Evolutionary conservation across 1,140 invertebrate genomes (phyloP), one percentile per base, ranked within the genome.

Genomic region (Trichomalopsis sarcophagae): DNA sequence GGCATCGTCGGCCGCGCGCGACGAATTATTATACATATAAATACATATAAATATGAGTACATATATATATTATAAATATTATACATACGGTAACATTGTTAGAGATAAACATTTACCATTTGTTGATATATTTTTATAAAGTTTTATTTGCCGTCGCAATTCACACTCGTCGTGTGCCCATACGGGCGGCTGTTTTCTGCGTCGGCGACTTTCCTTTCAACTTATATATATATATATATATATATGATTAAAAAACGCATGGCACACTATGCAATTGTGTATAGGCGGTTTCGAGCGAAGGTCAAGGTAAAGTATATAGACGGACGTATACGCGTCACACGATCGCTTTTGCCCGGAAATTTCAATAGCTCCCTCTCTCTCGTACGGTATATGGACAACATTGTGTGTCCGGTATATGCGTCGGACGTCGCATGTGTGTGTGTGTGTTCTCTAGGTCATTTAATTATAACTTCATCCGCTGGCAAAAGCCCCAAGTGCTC

Each of bases 81-180:
- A 84, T 75, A 80, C 76, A 84, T 89, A 90, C 89, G 87, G 87
- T 88, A 87, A 89, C 87, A 91, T 88, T 91, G 91, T 90, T 92
- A 92, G 89, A 92, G 89, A 91, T 91, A 91, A 85, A 85, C 91
- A 91, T 91, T 92, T 91, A 91, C 90, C 90, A 92, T 92, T 92
- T 90, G 91, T 92, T 92, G 89, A 92, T 90, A 92, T 93, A 93
- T 92, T 92, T 92, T 92, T 92, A 91, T 92, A 92, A 92, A 92
- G 88, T 91, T 91, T 92, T 90, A 92, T 92, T 92, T 91, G 89
- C 89, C 87, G 84, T 47, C 76, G 74, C 81, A 27, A 17, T 27
- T 27, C 4, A 77, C 13, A 23, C 36, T 27, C 36, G 13, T 81
- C 27, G 66, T 55, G 13, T 55, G 5, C n/a, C 4, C 17, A 14